Evolutionary conservation across 2,888 invertebrate genomes (phyloP), one percentile per base, ranked within the genome.

Genomic region (Apodemia mormo): DNA sequence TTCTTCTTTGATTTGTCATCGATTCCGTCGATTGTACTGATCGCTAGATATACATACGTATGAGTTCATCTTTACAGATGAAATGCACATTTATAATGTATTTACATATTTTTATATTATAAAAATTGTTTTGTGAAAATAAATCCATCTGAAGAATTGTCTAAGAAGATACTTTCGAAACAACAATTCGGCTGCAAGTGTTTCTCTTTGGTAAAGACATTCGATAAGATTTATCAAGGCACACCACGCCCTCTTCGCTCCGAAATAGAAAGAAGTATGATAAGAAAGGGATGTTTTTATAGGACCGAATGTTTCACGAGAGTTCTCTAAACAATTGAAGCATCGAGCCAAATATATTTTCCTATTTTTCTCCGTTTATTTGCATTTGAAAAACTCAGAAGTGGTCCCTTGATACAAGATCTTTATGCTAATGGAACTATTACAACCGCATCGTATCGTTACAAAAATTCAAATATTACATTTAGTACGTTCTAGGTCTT

Each of bases 271-370:
- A 12, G 45, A 58, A 22, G n/a, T 58, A 29, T 58, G 10, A 58
- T 58, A 29, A 12, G 45, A 43, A 68, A 68, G 68, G 71, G 66
- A 66, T 71, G 61, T 71, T 71, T 71, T 68, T 71, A 52, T 66
- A 66, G 71, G 68, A 66, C 45, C 61, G 68, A 68, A 66, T 43
- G 58, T 70, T 70, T 70, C 56, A 22, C 56, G 45, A 70, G 65
- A 56, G 54, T 56, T 54, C 45, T 66, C 43, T 33, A 66, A 61
- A 61, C 58, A 61, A 61, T 30, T 61, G 58, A 61, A 61, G 58
- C 12, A 30, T 33, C 58, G 58, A 6, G 30, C 58, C 29, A 61
- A 29, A 30, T 61, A 61, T 8, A 61, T 33, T 61, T 61, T 29
- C 22, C 29, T 56, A 56, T 10, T 56, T 56, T 49, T 49, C 14